A percentile compares a stretch with the other conserved stretches of the same genome.
Evolutionary conservation across 2,797 vertebrate genomes (phyloP).

Genomic region (Sciaenops ocellatus): DNA sequence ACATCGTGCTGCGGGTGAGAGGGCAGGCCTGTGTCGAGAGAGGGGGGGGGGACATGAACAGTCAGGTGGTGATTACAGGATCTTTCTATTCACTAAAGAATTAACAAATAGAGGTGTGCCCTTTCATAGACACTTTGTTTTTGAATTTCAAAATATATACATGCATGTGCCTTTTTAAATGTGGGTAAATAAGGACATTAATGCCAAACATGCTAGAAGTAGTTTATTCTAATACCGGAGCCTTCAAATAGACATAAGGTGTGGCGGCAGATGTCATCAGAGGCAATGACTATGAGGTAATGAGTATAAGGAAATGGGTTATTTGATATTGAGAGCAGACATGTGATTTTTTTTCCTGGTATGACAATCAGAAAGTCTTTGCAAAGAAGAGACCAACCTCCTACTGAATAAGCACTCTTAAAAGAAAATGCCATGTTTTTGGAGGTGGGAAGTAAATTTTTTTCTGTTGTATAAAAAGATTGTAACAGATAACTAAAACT

Average conservation of each 20-base stretch:
- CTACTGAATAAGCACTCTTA: too few relatives aligned
- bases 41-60: neutral
- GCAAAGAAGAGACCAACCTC: too few relatives aligned
- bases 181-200: neutral
- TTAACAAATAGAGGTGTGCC: neutral
- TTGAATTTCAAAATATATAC: neutral
- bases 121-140: neutral
- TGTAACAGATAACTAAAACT: neutral
- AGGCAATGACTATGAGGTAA: neutral
- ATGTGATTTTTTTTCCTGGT: neutral
- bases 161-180: neutral
- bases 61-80: neutral
- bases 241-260: neutral
- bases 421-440: too few relatives aligned
- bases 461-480: neutral
- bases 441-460: too few relatives aligned
- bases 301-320: neutral
- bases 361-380: too few relatives aligned
- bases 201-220: neutral
- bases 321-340: neutral
- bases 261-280: neutral
- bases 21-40: slow-evolving; percentile 85
- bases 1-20: slow-evolving; percentile 93
- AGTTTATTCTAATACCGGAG: neutral
- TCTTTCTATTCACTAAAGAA: neutral